Evolutionary conservation across 2,888 invertebrate genomes (phyloP).

Genomic region (Noctua comes): DNA sequence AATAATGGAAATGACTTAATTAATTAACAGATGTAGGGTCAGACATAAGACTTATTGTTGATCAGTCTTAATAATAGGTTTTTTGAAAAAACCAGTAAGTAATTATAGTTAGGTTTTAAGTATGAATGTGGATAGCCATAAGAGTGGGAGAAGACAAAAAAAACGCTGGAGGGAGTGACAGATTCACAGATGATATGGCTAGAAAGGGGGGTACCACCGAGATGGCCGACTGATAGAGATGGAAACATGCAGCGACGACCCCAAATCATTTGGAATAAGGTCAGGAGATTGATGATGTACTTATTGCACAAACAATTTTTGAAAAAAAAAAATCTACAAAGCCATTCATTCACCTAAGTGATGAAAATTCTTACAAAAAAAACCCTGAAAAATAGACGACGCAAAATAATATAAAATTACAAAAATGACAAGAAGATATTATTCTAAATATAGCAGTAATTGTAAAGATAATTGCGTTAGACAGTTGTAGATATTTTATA

Average conservation of each 20-base stretch:
- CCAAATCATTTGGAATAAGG: neutral
- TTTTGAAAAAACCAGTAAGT: too few species aligned
- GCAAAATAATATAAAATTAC: neutral
- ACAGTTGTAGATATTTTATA: neutral
- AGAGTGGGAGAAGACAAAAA: neutral
- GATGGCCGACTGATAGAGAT: neutral
- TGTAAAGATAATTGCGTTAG: slow-evolving; percentile 7
- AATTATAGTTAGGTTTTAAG: neutral
- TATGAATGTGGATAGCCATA: neutral
- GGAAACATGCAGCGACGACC: neutral
- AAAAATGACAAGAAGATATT: neutral
- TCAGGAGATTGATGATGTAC: too few species aligned
- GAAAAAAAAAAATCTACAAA: too few species aligned
- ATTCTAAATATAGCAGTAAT: neutral
- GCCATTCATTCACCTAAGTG: neutral
- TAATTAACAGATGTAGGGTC: slow-evolving; percentile 11
- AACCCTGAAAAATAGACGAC: neutral
- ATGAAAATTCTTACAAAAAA: neutral
- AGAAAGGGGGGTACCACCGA: neutral
- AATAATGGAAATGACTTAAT: slow-evolving; percentile 34
- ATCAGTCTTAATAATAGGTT: neutral
- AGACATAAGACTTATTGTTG: neutral
- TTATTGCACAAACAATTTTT: too few species aligned
- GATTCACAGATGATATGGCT: neutral
- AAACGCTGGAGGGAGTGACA: neutral